phyloP scores from a whole-genome alignment of 2,797 vertebrate genomes.

The Iguana delicatissima region DNA sequence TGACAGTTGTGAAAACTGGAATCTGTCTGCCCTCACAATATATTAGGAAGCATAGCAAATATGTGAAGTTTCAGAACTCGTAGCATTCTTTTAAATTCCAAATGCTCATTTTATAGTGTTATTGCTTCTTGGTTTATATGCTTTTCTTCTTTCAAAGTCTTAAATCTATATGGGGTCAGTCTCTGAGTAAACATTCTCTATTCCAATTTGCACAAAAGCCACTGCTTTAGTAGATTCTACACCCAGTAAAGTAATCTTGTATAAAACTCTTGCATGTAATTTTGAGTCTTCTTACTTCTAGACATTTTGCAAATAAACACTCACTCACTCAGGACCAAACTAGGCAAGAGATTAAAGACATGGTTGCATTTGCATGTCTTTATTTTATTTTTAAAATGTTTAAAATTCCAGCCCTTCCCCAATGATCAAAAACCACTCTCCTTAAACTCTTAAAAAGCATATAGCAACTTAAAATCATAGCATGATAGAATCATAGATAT shows the following conservation, averaged over 20 bases:
- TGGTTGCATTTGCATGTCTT: background rate
- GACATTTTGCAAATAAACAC: background rate
- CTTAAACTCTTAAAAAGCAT: background rate
- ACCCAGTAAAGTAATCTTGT: constrained; percentile 2
- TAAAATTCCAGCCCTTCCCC: background rate
- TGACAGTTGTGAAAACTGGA: constrained; percentile 25
- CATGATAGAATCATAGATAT: too few relatives aligned
- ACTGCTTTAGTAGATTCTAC: constrained; percentile 13
- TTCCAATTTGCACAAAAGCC: constrained; percentile 10
- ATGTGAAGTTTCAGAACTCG: background rate
- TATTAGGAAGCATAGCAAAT: constrained; percentile 19
- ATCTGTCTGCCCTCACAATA: constrained; percentile 5
- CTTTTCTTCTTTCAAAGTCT: background rate
- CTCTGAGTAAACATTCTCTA: background rate
- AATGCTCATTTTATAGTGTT: constrained; percentile 24
- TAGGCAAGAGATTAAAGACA: background rate
- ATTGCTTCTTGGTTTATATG: constrained; percentile 15
- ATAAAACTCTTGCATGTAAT: background rate
- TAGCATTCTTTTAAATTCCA: constrained; percentile 20
- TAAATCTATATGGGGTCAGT: constrained; percentile 29
- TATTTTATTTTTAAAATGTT: background rate
- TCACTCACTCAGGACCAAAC: background rate
- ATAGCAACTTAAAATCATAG: background rate
- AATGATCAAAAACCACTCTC: too few relatives aligned
- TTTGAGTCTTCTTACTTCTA: background rate